Base-by-base conservation (phyloP, 2,888 invertebrate species). In the Deilephila porcellus region DNA sequence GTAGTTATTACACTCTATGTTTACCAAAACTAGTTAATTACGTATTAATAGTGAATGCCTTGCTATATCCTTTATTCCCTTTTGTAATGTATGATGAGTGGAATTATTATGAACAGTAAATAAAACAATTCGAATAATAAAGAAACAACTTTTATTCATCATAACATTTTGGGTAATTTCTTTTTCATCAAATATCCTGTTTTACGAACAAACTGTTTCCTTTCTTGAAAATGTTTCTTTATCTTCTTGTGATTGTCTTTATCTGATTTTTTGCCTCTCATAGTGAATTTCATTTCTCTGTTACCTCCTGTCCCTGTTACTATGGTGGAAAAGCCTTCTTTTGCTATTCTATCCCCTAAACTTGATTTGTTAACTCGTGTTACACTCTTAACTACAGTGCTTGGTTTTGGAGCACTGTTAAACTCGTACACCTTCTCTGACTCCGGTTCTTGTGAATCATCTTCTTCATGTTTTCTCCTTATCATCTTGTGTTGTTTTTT, bases 271-370 rank as follows among this genome's bases (percentile, higher is more conserved):
- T 94, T 93, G 78, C 95, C 95, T 79, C 95, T 92, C 82, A 97
- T 95, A 4, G 95, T 95, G 83, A 98, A 98, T 29, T 97, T 97
- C 97, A 98, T 97, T 92, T 98, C 97, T 72, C 96, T 95, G 86
- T 97, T 98, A 63, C 98, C 97, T 91, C 81, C 97, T 92, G 78
- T 95, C 83, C 83, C 96, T 83, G 87, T 93, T 88, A 82, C 95
- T 88, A 83, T 90, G 72, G 85, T 93, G 1, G 91, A 88, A 56
- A 92, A 91, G 64, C 95, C 95, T 83, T 97, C 96, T 77, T 93
- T 95, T 71, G 94, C 88, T 34, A 98, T 89, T 81, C 98, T 95
- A 77, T 98, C 97, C 37, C 97, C 98, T 45, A 98, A 93, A 81
- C 96, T 96, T 59, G 95, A 91, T 86, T 97, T 97, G 84, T 84